Evolutionary conservation across 2,888 invertebrate species (phyloP), one percentile per base, ranked within the genome.

Genomic region (Pimpla rufipes): DNA sequence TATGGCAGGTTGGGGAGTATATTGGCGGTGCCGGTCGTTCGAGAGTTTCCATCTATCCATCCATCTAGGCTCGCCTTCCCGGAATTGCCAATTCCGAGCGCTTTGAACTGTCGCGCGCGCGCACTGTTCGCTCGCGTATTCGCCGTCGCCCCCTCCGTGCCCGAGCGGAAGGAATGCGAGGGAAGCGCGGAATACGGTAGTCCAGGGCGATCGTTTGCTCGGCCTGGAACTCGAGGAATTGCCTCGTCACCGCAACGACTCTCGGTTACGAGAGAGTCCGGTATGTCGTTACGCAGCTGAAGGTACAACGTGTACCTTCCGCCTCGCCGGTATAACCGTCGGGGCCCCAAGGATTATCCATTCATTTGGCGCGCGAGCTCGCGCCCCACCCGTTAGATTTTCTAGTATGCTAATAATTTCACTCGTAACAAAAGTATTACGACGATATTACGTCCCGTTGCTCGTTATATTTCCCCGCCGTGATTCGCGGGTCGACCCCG

Each of bases 151-250:
- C 16, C 40, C 52, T 13, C 18, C 52, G n/a, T n/a, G n/a, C 5
- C 29, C 3, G 5, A 29, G 29, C 29, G 52, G 66, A 23, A 21
- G 52, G 68, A 70, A 70, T 52, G 68, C 68, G 21, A 37, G 57
- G n/a, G 70, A 59, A 59, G 40, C 59, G 59, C 21, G 79, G 37
- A 79, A 68, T 68, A 75, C 18, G 59, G 59, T 42, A 67, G 35
- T n/a, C 7, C 23, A 10, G 16, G 21, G 16, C 21, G 59, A 67
- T 62, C 67, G 68, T 70, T 47, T 52, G 75, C 40, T 29, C 57
- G 35, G 23, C 29, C 35, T 52, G 68, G 62, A 68, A 75, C 75
- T 66, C 75, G 42, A 66, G 66, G 52, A 75, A 66, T 75, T 66
- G 66, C 55, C 42, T 66, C 66, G 55, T 52, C 66, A 16, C 52